Percentiles rank a stretch among this genome's conserved stretches.
phyloP scores from a whole-genome alignment of 2,888 invertebrate species.

The Epinotia bilunana region DNA sequence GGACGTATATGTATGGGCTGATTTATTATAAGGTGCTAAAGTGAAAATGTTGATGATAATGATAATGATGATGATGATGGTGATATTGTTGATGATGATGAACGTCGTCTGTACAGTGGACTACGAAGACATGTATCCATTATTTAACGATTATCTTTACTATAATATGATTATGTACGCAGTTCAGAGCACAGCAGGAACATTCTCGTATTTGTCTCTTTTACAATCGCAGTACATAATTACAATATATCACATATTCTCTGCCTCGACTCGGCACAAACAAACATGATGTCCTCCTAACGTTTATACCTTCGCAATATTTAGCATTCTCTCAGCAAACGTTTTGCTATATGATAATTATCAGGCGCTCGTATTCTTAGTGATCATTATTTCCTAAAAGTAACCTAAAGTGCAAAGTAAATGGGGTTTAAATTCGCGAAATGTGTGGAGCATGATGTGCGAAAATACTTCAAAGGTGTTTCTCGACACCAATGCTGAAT shows the following conservation, averaged over 20 bases:
- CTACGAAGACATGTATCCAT: too few species aligned
- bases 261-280: background rate
- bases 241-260: slow-evolving; percentile 5
- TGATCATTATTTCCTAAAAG: background rate
- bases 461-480: slow-evolving; percentile 13
- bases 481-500: slow-evolving; percentile 4
- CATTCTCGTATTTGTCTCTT: background rate
- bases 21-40: too few species aligned
- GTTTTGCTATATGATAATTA: slow-evolving; percentile 8
- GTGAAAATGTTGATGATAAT: too few species aligned
- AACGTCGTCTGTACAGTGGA: too few species aligned
- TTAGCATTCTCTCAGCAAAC: slow-evolving; percentile 8
- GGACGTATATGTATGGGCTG: too few species aligned
- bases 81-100: too few species aligned
- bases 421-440: background rate
- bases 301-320: slow-evolving; percentile 9
- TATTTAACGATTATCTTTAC: too few species aligned
- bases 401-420: background rate
- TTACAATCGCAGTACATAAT: slow-evolving; percentile 7
- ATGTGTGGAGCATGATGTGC: background rate
- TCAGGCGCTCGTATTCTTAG: slow-evolving; percentile 15
- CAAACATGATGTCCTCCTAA: slow-evolving; percentile 6
- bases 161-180: background rate
- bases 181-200: background rate
- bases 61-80: too few species aligned